Percentiles rank a stretch among this genome's conserved stretches.
These are phyloP conservation scores for Oreochromis niloticus DNA, from an alignment of 2,113 vertebrate species.

Conservation along the genomic window DNA sequence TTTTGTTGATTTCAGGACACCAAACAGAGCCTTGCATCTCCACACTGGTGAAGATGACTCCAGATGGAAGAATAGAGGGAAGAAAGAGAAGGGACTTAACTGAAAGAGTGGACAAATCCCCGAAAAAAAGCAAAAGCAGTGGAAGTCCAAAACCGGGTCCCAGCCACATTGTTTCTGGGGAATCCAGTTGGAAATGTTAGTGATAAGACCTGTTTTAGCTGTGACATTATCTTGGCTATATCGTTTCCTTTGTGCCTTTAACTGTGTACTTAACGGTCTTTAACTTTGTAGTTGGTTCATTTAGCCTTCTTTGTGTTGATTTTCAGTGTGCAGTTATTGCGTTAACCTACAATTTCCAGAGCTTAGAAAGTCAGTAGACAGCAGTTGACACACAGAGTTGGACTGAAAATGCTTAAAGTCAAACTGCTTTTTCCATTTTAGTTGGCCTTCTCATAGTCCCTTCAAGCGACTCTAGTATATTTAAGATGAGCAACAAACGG, in stretches of 20 bases:
- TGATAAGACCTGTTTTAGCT: not conserved
- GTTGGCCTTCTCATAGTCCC: not conserved
- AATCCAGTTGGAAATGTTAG: not conserved
- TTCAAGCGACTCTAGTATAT: not conserved
- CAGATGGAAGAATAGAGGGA: not conserved
- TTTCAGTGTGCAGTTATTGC: not conserved
- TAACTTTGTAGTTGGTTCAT: not conserved
- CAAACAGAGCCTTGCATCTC: not conserved
- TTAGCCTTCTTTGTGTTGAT: not conserved
- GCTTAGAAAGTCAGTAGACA: not conserved
- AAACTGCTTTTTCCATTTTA: not conserved
- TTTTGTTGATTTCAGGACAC: not conserved
- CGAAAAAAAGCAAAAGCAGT: not conserved
- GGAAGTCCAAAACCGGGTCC: not conserved
- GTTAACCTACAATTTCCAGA: accelerated
- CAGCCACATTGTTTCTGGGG: not conserved
- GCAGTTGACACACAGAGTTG: not conserved
- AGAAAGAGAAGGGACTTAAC: not conserved
- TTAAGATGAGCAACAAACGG: not conserved
- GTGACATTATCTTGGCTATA: not conserved
- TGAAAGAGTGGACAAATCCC: not conserved
- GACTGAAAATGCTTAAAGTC: not conserved
- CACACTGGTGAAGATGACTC: not conserved
- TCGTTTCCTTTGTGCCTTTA: not conserved
- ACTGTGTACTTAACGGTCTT: not conserved